Conservation (phyloP, 1,140 invertebrate species). For the Bombus soroeensis region DNA sequence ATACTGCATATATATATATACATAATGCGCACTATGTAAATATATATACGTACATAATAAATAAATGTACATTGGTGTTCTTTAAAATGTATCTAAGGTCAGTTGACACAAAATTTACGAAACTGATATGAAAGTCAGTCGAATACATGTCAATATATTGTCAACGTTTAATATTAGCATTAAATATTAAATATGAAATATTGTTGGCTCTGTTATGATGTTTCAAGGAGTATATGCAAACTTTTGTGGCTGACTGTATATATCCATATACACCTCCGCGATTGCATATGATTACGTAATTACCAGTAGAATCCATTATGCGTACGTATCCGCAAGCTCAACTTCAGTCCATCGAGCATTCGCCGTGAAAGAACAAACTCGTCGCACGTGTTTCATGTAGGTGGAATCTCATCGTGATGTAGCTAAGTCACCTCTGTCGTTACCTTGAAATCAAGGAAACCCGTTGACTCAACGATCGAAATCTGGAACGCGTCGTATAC, state of each 20-base stretch:
- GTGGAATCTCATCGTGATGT: conserved; percentile 46
- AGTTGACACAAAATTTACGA: no score
- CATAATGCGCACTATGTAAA: no score
- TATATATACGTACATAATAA: no score
- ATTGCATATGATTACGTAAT: conserved; percentile 7
- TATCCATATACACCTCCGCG: background rate
- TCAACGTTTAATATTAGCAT: no score
- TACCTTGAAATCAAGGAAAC: conserved; percentile 58
- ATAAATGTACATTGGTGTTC: no score
- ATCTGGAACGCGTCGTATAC: conserved; percentile 26
- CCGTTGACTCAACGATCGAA: conserved; percentile 36
- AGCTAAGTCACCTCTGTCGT: conserved; percentile 1
- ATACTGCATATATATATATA: no score
- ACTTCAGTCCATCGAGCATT: no score
- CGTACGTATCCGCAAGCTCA: no score
- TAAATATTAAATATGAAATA: no score
- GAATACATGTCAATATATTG: no score
- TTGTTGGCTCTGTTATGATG: background rate
- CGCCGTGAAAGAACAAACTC: background rate
- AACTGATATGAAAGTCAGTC: no score
- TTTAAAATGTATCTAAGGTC: no score
- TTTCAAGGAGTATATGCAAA: background rate
- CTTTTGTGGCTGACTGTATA: background rate
- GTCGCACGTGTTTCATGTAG: conserved; percentile 42
- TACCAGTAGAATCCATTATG: background rate